Evolutionary conservation across 2,888 invertebrate species (phyloP).

Genomic region (Axea sp.): DNA sequence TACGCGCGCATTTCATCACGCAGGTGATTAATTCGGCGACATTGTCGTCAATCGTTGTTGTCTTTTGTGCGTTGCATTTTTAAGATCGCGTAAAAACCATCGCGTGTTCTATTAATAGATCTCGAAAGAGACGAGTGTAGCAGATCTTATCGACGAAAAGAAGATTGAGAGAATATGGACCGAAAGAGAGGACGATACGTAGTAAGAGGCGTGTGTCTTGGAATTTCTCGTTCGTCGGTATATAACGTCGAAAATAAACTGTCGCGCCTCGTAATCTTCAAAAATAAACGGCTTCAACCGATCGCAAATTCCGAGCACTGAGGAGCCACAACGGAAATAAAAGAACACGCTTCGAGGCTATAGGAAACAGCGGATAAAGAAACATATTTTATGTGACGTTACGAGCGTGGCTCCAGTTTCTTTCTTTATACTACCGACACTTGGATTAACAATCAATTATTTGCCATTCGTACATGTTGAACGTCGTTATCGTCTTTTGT

Average conservation of each 20-base stretch:
- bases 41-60: no score
- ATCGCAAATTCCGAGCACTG: conserved; percentile 63
- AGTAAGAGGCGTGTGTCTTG: conserved; percentile 57
- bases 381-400: conserved; percentile 61
- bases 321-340: conserved; percentile 61
- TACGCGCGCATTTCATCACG: no score
- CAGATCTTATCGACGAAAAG: conserved; percentile 65
- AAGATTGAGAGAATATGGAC: conserved; percentile 62
- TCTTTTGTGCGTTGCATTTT: conserved; percentile 32
- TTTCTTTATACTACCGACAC: conserved; percentile 47
- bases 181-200: conserved; percentile 55
- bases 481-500: background rate
- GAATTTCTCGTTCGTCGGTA: conserved; percentile 65
- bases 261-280: conserved; percentile 69
- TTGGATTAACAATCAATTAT: conserved; percentile 58
- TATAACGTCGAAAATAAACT: conserved; percentile 68
- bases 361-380: conserved; percentile 66
- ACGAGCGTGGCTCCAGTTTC: conserved; percentile 51
- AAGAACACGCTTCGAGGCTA: conserved; percentile 64
- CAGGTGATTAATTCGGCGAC: conserved; percentile 23
- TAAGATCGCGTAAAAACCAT: conserved; percentile 56
- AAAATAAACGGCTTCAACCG: conserved; percentile 66
- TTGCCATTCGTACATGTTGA: conserved; percentile 11
- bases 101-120: conserved; percentile 66
- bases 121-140: conserved; percentile 47